phyloP scores from a whole-genome alignment of 2,113 vertebrate species.

The Ameiurus melas region DNA sequence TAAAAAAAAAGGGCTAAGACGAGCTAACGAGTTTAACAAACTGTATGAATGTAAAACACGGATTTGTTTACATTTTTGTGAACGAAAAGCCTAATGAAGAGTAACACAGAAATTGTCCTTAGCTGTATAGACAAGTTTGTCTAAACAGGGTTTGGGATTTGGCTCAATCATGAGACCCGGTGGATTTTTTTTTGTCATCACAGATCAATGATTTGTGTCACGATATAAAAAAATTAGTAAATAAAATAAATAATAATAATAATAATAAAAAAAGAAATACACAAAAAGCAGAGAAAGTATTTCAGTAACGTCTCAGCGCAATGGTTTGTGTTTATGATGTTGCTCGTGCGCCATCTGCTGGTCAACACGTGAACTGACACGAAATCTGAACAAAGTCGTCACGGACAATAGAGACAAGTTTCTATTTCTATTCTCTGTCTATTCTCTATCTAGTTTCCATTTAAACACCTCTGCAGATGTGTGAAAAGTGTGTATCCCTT shows the following conservation, averaged over 20 bases:
- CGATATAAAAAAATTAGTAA: neutral
- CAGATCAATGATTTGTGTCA: neutral
- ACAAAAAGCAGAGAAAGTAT: neutral
- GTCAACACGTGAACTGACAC: neutral
- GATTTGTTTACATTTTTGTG: neutral
- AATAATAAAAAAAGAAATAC: too few relatives aligned
- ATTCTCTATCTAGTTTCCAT: too few relatives aligned
- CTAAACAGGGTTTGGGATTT: neutral
- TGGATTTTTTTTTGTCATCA: neutral
- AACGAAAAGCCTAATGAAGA: too few relatives aligned
- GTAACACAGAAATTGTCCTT: neutral
- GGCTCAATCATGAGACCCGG: neutral
- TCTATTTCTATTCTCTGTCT: too few relatives aligned
- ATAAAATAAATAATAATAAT: too few relatives aligned
- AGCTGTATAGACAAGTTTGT: neutral
- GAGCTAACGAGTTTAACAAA: neutral
- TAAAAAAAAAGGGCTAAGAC: neutral
- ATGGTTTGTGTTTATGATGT: constrained; percentile 24
- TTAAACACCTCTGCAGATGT: neutral
- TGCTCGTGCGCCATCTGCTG: constrained; percentile 53
- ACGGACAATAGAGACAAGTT: neutral
- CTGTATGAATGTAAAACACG: neutral
- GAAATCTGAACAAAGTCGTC: neutral
- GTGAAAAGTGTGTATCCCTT: neutral
- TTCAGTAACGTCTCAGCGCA: neutral